Evolutionary conservation across 2,797 vertebrate species (phyloP), one percentile per base, ranked within the genome.

Genomic region (Hypotaenidia philippensis): DNA sequence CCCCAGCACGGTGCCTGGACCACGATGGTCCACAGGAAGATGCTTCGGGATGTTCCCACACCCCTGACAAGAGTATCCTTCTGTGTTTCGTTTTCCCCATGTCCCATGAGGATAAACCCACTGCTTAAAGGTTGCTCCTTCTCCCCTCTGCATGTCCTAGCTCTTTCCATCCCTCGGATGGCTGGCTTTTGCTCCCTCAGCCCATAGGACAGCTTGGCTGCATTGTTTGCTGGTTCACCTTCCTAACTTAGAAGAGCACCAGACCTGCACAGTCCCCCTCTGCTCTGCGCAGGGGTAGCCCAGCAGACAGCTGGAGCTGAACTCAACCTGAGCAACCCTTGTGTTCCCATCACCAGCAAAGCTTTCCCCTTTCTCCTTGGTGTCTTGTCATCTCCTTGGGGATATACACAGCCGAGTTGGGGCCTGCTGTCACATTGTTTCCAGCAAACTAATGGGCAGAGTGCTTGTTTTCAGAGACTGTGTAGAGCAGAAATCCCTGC

Each of bases 401-500:
- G 91, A 69, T 0, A 6, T 41, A 22, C 36, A 87, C 55, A 89
- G 66, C 90, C 3, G 6, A 79, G 74, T 36, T 1, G 14, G 70
- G 74, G 65, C 89, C 83, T 21, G 53, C 84, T 87, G 92, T 94
- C 87, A 76, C 52, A 1, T 82, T 79, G 91, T 88, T 95, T 88
- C 85, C 5, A 2, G 69, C 87, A 90, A 69, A 76, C 94, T 91
- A 80, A 95, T 79, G 93, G 93, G 89, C 89, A 91, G 80, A 72
- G 74, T 9, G 74, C 91, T 95, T 90, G 78, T 92, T 94, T 77
- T 45, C 78, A 66, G 81, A 69, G 90, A 71, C 31, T 53, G 92
- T 12, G 14, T 5, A 27, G 94, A 88, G 82, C 89, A 94, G 80
- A 95, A 95, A 91, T 89, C 84, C 91, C 80, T 87, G 81, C 76